These are phyloP conservation scores for Pristionchus exspectatus DNA, from an alignment of 2,888 invertebrate species.

Conservation along the genomic window DNA sequence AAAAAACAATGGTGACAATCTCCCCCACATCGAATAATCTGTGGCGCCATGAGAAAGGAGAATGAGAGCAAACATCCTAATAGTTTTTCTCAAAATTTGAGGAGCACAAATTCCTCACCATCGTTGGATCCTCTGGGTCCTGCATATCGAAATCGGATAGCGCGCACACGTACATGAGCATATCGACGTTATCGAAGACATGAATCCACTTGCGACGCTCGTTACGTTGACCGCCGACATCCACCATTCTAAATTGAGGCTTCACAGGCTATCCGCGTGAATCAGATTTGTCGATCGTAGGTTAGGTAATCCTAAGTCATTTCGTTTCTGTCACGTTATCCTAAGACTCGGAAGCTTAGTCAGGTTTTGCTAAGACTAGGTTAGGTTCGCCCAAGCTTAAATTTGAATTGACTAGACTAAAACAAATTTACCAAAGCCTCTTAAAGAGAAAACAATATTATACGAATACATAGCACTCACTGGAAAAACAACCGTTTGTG, in stretches of 20 bases:
- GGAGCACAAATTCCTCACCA: neutral
- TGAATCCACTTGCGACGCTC: slow-evolving; percentile 74
- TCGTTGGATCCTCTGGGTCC: slow-evolving; percentile 66
- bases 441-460: neutral
- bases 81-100: too few relatives aligned
- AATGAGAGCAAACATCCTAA: too few relatives aligned
- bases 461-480: slow-evolving; percentile 53
- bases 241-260: slow-evolving; percentile 67
- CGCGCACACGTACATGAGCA: slow-evolving; percentile 68
- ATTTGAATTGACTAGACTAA: too few relatives aligned
- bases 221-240: slow-evolving; percentile 70
- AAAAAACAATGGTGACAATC: too few relatives aligned
- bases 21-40: too few relatives aligned
- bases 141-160: slow-evolving; percentile 69
- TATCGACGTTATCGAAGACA: slow-evolving; percentile 71
- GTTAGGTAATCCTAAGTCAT: too few relatives aligned
- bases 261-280: too few relatives aligned
- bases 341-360: neutral
- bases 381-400: too few relatives aligned
- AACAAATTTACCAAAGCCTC: neutral
- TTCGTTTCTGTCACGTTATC: neutral
- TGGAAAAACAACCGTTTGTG: slow-evolving; percentile 67
- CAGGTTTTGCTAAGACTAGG: too few relatives aligned
- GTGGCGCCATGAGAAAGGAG: too few relatives aligned
- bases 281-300: too few relatives aligned